Percentiles rank a stretch among this genome's conserved stretches.
phyloP scores from a whole-genome alignment of 37 sponge, comb jelly and placozoan genomes.

The Ianthella basta region DNA sequence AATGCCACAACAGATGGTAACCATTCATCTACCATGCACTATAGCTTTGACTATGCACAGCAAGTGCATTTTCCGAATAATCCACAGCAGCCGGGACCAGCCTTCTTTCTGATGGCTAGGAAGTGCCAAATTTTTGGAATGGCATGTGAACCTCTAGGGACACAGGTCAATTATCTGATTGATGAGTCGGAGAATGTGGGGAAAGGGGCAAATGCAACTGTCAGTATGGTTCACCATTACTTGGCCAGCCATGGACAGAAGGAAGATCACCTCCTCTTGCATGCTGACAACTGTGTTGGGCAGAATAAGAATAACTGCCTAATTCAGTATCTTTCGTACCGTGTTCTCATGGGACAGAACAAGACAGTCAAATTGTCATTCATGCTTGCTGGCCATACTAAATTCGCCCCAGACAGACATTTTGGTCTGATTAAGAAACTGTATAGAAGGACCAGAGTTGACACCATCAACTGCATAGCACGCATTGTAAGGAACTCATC shows the following conservation, averaged over 20 bases:
- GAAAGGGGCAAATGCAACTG: slow-evolving; percentile 36
- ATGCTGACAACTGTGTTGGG: slow-evolving; percentile 24
- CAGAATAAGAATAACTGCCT: slow-evolving; percentile 13
- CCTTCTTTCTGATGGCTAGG: slow-evolving; percentile 22
- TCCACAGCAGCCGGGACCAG: slow-evolving; percentile 37
- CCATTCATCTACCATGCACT: slow-evolving; percentile 11
- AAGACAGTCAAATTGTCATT: background rate
- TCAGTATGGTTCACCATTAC: slow-evolving; percentile 22
- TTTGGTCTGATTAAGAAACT: slow-evolving; percentile 47
- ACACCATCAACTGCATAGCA: slow-evolving; percentile 6
- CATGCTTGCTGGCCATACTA: slow-evolving; percentile 1
- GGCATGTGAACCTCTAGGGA: background rate
- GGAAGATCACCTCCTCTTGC: background rate
- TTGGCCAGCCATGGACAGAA: slow-evolving; percentile 5
- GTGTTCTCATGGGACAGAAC: background rate
- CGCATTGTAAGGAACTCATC: background rate
- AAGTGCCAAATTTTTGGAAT: slow-evolving; percentile 38
- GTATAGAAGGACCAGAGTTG: slow-evolving; percentile 5
- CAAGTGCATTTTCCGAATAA: slow-evolving; percentile 33
- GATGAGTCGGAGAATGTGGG: slow-evolving; percentile 27
- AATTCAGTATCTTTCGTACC: slow-evolving; percentile 4
- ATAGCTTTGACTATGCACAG: slow-evolving; percentile 37
- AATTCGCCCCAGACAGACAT: slow-evolving; percentile 33
- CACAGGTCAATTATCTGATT: slow-evolving; percentile 35
- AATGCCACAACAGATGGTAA: background rate